A percentile compares a stretch with the other conserved stretches of the same genome.
These are phyloP conservation scores for Polydrusus pterygomalis DNA, from an alignment of 2,888 invertebrate species.

Conservation along the genomic window DNA sequence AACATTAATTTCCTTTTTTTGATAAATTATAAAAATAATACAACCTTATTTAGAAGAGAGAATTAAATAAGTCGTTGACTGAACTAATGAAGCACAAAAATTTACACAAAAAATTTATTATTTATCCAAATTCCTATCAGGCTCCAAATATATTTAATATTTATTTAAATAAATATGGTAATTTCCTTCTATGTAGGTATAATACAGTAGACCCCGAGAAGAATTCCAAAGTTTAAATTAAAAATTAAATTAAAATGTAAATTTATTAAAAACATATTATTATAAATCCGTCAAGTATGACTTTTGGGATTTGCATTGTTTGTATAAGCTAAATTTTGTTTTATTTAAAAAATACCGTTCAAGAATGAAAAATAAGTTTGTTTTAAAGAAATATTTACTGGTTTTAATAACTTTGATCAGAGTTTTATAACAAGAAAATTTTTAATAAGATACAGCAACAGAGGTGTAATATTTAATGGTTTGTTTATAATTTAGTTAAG, in stretches of 20 bases:
- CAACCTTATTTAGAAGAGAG: too few species aligned
- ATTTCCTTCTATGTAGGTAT: neutral
- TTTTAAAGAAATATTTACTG: neutral
- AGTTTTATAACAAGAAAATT: too few species aligned
- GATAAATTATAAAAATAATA: too few species aligned
- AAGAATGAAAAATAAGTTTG: neutral
- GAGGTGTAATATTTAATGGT: too few species aligned
- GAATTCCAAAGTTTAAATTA: constrained; percentile 3
- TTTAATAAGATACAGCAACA: too few species aligned
- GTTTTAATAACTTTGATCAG: neutral
- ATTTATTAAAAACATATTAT: constrained; percentile 11
- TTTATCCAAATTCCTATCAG: neutral
- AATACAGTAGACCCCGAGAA: neutral
- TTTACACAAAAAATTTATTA: too few species aligned
- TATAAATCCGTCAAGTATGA: constrained; percentile 12
- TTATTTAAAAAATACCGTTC: neutral
- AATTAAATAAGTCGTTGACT: too few species aligned
- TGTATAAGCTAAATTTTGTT: neutral
- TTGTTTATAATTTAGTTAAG: too few species aligned
- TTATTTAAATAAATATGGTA: constrained; percentile 13
- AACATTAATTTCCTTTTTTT: too few species aligned
- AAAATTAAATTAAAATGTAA: constrained; percentile 20
- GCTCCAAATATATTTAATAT: neutral
- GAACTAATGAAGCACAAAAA: too few species aligned
- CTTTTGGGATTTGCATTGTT: constrained; percentile 15